A percentile compares a stretch with the other conserved stretches of the same genome.
phyloP scores from a whole-genome alignment of 1,140 invertebrate genomes.

The Anagrus nilaparvatae region DNA sequence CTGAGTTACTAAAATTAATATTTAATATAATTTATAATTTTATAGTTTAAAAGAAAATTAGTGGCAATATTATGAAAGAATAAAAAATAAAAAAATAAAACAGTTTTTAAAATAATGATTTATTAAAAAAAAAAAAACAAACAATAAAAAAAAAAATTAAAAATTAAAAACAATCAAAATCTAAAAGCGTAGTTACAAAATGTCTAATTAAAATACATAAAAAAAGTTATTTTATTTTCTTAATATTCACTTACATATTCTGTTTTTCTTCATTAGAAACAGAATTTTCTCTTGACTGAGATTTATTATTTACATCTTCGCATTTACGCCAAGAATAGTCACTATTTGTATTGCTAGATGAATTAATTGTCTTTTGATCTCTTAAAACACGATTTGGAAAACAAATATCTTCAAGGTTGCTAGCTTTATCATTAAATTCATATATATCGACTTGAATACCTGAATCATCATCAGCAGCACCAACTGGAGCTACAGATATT shows the following conservation, averaged over 20 bases:
- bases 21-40: no score
- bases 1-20: conserved; percentile 9
- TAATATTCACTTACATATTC: conserved; percentile 13
- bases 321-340: conserved; percentile 24
- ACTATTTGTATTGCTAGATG: conserved; percentile 21
- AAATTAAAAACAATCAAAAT: background rate
- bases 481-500: conserved; percentile 25
- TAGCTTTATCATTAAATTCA: conserved; percentile 39
- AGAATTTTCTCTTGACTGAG: conserved; percentile 20
- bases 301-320: conserved; percentile 8
- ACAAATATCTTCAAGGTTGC: conserved; percentile 34
- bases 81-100: no score
- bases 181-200: background rate
- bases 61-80: no score
- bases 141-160: background rate
- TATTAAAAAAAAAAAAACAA: conserved; percentile 16
- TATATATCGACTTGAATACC: conserved; percentile 42
- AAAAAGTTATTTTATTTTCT: conserved; percentile 11
- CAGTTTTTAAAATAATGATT: no score
- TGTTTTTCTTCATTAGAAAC: conserved; percentile 16
- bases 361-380: conserved; percentile 21
- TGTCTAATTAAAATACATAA: background rate
- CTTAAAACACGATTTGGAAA: conserved; percentile 24
- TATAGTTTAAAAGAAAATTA: no score
- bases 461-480: conserved; percentile 37